phyloP scores from a whole-genome alignment of 2,888 invertebrate genomes.

The Augiades crinisus region DNA sequence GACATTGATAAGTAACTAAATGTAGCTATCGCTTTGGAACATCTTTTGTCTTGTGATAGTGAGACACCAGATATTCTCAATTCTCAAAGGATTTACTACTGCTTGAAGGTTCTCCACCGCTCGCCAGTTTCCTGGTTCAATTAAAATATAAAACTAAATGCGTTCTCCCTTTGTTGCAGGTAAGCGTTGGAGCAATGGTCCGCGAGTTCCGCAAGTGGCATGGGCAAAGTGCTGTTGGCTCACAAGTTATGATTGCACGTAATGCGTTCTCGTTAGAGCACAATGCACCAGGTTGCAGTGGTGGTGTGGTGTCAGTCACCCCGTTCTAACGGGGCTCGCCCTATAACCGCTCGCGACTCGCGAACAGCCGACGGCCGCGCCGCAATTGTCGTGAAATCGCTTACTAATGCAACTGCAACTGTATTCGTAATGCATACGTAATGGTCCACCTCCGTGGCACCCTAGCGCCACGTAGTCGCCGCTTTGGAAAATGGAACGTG shows the following conservation, averaged over 20 bases:
- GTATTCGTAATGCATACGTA: slow-evolving; percentile 53
- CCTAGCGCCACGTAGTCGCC: slow-evolving; percentile 32
- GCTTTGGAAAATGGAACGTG: slow-evolving; percentile 3
- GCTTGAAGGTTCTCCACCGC: no score
- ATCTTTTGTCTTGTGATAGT: no score
- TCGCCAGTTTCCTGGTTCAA: not conserved
- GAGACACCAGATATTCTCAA: no score
- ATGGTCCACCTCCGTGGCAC: slow-evolving; percentile 44
- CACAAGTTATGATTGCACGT: slow-evolving; percentile 65
- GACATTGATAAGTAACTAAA: no score
- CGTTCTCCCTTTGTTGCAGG: slow-evolving; percentile 59
- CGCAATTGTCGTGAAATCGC: slow-evolving; percentile 66
- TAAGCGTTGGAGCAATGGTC: slow-evolving; percentile 43
- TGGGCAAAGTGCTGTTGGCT: slow-evolving; percentile 57
- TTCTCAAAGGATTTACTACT: no score
- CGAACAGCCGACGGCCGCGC: slow-evolving; percentile 61
- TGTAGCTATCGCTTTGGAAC: no score
- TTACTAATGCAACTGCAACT: slow-evolving; percentile 66
- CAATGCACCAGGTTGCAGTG: slow-evolving; percentile 80
- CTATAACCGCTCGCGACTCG: slow-evolving; percentile 59
- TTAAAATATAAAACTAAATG: slow-evolving; percentile 12
- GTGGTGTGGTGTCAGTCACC: slow-evolving; percentile 70
- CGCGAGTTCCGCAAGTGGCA: slow-evolving; percentile 35
- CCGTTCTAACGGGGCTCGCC: slow-evolving; percentile 78
- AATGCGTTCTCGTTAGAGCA: slow-evolving; percentile 79